phyloP scores from a whole-genome alignment of 2,113 vertebrate genomes.

The Picathartes gymnocephalus region DNA sequence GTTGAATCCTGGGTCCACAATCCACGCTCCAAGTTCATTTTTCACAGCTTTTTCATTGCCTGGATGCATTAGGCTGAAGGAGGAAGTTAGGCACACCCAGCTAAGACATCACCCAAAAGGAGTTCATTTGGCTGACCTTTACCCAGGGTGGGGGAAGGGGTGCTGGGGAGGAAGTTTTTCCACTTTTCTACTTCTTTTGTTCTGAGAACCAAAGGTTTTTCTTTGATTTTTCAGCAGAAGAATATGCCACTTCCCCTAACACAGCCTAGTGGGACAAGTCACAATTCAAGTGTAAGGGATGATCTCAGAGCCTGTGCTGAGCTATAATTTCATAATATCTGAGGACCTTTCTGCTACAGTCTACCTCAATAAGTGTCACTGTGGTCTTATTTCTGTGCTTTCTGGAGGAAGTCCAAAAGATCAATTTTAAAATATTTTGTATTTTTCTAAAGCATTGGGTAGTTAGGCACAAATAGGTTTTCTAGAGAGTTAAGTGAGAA shows the following conservation, averaged over 20 bases:
- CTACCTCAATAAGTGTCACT: not conserved
- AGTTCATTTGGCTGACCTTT: not conserved
- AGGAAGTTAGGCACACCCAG: not conserved
- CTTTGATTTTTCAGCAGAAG: not conserved
- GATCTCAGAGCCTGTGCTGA: not conserved
- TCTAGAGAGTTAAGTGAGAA: not conserved
- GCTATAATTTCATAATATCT: not conserved
- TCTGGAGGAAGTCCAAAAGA: not conserved
- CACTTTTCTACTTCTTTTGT: not conserved
- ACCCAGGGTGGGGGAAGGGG: rapidly evolving
- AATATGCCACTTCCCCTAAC: not conserved
- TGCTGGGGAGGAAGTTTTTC: not conserved
- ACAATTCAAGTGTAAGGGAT: not conserved
- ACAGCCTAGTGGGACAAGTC: not conserved
- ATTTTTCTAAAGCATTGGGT: not conserved
- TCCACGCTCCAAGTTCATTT: not conserved
- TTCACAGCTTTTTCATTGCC: not conserved
- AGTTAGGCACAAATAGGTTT: not conserved
- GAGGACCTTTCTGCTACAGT: not conserved
- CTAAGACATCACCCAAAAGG: not conserved
- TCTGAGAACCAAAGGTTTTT: not conserved
- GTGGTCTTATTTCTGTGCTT: not conserved
- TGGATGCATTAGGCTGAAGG: not conserved
- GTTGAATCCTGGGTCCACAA: not conserved
- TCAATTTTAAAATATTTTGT: not conserved